Percentiles rank a stretch among this genome's conserved stretches.
Evolutionary conservation across 92 coral and sea anemone genomes (phyloP).

Genomic region (Parazoanthus swiftii): DNA sequence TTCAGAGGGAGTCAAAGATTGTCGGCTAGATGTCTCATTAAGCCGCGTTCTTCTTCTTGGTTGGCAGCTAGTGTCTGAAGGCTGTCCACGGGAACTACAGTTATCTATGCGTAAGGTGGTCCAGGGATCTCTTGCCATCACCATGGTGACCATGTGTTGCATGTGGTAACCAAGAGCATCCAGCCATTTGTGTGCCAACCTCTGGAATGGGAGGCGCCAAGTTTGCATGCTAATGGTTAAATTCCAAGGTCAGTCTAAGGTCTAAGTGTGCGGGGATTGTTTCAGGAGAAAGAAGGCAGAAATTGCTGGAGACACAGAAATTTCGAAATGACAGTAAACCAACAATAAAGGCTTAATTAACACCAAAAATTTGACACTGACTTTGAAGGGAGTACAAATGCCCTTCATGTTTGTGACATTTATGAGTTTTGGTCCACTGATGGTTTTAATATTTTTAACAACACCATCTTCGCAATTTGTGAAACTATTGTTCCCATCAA

Average conservation of each 20-base stretch:
- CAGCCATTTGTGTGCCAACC: slow-evolving; percentile 74
- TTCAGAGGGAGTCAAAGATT: slow-evolving; percentile 60
- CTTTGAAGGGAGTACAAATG: too few relatives aligned
- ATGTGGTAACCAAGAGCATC: slow-evolving; percentile 71
- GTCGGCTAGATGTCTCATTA: background rate
- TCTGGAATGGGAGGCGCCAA: slow-evolving; percentile 85
- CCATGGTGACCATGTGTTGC: slow-evolving; percentile 60
- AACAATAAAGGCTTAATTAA: background rate
- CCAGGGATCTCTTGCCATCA: slow-evolving; percentile 74
- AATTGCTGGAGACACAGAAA: too few relatives aligned
- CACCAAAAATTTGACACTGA: too few relatives aligned
- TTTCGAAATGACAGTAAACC: background rate
- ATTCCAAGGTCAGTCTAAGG: background rate
- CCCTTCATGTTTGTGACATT: too few relatives aligned
- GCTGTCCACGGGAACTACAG: slow-evolving; percentile 30
- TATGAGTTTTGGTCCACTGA: too few relatives aligned
- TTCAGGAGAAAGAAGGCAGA: background rate
- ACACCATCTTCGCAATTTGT: too few relatives aligned
- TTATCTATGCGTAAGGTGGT: slow-evolving; percentile 20
- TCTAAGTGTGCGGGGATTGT: background rate
- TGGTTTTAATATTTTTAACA: too few relatives aligned
- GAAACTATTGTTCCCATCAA: too few relatives aligned
- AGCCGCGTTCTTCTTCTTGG: background rate
- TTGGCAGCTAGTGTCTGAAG: slow-evolving; percentile 7
- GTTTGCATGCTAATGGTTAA: slow-evolving; percentile 65